Conservation (phyloP, 2,797 vertebrate genomes). For the Tympanoctomys barrerae region DNA sequence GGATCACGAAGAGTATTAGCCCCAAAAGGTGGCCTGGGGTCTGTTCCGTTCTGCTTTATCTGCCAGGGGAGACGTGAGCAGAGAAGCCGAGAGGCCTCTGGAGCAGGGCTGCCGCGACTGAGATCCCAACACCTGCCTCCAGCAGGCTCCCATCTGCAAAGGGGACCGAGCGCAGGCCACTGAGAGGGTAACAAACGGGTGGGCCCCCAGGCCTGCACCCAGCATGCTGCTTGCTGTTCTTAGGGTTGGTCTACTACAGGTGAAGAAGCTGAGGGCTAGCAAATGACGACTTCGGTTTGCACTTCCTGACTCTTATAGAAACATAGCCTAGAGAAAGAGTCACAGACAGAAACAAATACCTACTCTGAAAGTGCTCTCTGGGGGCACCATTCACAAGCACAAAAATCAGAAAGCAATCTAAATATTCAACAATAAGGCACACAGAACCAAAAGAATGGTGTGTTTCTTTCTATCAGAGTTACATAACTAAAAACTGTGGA, state of each 20-base stretch:
- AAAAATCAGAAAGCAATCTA: not conserved
- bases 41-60: not conserved
- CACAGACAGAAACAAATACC: not conserved
- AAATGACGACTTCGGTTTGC: not conserved
- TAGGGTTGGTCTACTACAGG: not conserved
- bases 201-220: fast-evolving
- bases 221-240: not conserved
- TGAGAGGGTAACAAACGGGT: too few species aligned
- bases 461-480: not conserved
- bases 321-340: not conserved
- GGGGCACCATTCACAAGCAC: not conserved
- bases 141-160: not conserved
- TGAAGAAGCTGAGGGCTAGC: not conserved
- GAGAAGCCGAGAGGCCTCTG: not conserved
- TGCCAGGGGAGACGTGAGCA: not conserved
- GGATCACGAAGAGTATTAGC: not conserved
- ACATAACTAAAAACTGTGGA: not conserved
- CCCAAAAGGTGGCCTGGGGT: not conserved
- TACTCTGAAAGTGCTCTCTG: not conserved
- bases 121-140: not conserved
- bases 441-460: not conserved
- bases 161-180: fast-evolving
- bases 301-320: not conserved
- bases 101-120: not conserved
- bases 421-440: not conserved